These are phyloP conservation scores for Mesorhabditis belari DNA, from an alignment of 2,888 invertebrate species.

Conservation along the genomic window DNA sequence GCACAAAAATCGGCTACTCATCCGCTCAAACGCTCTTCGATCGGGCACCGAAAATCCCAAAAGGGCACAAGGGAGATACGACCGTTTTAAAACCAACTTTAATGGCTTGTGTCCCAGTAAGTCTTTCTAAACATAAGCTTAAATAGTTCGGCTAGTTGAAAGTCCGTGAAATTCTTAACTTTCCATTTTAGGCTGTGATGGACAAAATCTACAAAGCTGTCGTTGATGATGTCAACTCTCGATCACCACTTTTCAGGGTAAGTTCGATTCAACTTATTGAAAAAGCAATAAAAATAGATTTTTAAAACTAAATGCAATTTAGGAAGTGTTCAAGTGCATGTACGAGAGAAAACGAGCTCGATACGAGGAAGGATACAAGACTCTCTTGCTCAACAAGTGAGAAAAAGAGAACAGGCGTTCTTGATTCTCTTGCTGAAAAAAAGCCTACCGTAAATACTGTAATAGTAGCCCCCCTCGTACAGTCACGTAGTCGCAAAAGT, in stretches of 20 bases:
- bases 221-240: constrained; percentile 61
- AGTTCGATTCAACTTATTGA: too few relatives aligned
- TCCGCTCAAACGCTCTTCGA: constrained; percentile 73
- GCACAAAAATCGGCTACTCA: constrained; percentile 86
- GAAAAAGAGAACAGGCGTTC: background rate
- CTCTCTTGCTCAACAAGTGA: constrained; percentile 58
- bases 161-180: background rate
- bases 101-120: constrained; percentile 88
- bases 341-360: constrained; percentile 85
- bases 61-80: constrained; percentile 88
- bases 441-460: too few relatives aligned
- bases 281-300: constrained; percentile 58
- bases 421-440: too few relatives aligned
- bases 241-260: constrained; percentile 66
- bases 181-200: constrained; percentile 71
- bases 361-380: constrained; percentile 63
- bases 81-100: constrained; percentile 82
- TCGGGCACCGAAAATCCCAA: constrained; percentile 81
- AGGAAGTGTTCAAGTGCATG: constrained; percentile 77
- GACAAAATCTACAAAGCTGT: constrained; percentile 95
- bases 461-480: too few relatives aligned
- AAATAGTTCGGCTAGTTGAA: background rate
- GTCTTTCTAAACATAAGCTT: background rate
- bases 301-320: background rate
- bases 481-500: too few relatives aligned